A percentile compares a stretch with the other conserved stretches of the same genome.
Conservation (phyloP, 1,140 invertebrate species). For the Drosophila triauraria region DNA sequence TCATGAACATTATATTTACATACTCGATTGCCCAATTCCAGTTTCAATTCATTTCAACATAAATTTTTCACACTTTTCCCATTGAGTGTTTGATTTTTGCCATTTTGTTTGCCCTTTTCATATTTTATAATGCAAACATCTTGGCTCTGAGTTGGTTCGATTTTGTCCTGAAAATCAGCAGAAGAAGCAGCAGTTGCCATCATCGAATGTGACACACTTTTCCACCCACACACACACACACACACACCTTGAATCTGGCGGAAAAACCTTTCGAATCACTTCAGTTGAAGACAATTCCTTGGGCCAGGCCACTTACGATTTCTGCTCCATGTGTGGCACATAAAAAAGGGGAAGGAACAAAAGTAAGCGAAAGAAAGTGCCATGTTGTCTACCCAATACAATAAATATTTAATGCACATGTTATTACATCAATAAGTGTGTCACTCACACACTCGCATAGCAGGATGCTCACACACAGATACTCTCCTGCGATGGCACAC, state of each 20-base stretch:
- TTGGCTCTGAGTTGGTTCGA: constrained; percentile 15
- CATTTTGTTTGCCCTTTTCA: constrained; percentile 50
- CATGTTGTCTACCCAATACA: constrained; percentile 81
- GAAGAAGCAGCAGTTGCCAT: constrained; percentile 20
- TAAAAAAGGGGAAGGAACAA: constrained; percentile 33
- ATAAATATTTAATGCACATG: constrained; percentile 84
- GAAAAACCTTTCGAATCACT: constrained; percentile 38
- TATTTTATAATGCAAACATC: constrained; percentile 54
- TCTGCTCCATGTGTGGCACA: constrained; percentile 43
- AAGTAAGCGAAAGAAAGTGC: constrained; percentile 67
- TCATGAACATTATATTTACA: constrained; percentile 31
- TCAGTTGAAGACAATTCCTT: constrained; percentile 45
- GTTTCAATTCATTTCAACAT: constrained; percentile 51
- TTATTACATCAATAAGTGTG: constrained; percentile 83
- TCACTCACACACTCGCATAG: constrained; percentile 57
- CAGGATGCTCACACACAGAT: neutral
- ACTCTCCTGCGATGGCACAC: constrained; percentile 45
- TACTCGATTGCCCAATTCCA: constrained; percentile 43
- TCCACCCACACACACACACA: constrained; percentile 4
- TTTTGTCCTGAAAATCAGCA: constrained; percentile 11
- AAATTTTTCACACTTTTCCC: constrained; percentile 49
- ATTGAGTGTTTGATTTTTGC: constrained; percentile 47
- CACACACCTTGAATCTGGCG: constrained; percentile 8
- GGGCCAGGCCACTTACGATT: constrained; percentile 48
- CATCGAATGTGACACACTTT: constrained; percentile 50